Conservation (phyloP, 2,888 invertebrate species). For the Seira ritae region DNA sequence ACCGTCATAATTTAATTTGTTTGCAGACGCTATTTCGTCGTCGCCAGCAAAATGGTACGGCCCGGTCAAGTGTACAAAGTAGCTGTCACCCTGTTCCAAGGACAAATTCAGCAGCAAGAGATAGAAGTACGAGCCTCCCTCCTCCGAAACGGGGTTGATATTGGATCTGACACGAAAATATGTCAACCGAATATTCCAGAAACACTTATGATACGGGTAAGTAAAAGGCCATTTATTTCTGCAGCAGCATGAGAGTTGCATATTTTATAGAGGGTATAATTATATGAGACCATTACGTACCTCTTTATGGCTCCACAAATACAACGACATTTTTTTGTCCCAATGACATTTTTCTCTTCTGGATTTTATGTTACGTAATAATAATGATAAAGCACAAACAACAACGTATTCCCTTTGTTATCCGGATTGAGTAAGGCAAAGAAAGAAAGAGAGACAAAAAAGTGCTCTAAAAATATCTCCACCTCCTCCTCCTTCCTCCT, state of each 20-base stretch:
- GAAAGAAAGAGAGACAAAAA: not conserved
- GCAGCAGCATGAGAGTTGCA: not conserved
- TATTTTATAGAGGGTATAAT: not conserved
- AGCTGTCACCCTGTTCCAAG: conserved; percentile 88
- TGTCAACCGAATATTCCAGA: conserved; percentile 92
- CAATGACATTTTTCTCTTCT: conserved; percentile 39
- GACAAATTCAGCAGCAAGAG: conserved; percentile 80
- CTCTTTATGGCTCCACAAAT: not conserved
- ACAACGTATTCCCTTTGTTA: not conserved
- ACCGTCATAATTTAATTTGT: conserved; percentile 2
- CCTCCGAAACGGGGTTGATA: conserved; percentile 91
- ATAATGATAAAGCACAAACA: not conserved
- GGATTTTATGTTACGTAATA: conserved; percentile 22
- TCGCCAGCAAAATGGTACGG: conserved; percentile 92
- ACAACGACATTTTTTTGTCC: conserved; percentile 15
- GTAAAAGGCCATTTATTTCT: conserved; percentile 68
- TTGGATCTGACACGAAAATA: conserved; percentile 87
- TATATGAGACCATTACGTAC: not conserved
- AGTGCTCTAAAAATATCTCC: not conserved
- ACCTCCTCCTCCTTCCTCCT: not conserved
- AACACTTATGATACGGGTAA: conserved; percentile 91
- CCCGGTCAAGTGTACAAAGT: conserved; percentile 94
- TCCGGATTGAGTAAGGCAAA: conserved; percentile 3
- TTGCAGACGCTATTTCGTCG: conserved; percentile 91
- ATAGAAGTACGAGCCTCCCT: conserved; percentile 92